These are phyloP conservation scores for Desoria tigrina DNA, from an alignment of 2,888 invertebrate genomes.

Conservation along the genomic window DNA sequence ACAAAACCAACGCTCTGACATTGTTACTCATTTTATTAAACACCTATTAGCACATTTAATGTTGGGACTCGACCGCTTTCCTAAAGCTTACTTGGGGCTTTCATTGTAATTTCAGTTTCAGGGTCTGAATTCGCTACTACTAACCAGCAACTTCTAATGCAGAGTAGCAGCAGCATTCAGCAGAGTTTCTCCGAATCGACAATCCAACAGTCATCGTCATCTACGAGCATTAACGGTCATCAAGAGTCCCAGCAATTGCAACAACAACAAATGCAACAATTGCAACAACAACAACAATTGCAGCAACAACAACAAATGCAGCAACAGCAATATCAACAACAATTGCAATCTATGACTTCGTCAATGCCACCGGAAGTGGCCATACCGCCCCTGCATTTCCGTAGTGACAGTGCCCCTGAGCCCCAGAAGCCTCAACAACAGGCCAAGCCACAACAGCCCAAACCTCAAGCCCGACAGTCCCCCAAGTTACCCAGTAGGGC, in stretches of 20 bases:
- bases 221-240: constrained; percentile 10
- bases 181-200: constrained; percentile 19
- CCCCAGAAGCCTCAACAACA: background rate
- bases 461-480: constrained; percentile 23
- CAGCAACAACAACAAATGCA: constrained; percentile 38
- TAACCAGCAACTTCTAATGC: constrained; percentile 47
- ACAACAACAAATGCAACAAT: background rate
- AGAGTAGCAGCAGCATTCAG: constrained; percentile 1
- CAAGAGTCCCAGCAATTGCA: constrained; percentile 4
- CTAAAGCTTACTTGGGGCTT: constrained; percentile 11
- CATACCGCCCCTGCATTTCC: constrained; percentile 32
- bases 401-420: constrained; percentile 5
- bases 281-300: constrained; percentile 49
- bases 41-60: background rate
- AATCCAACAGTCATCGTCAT: constrained; percentile 24
- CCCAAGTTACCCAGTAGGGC: constrained; percentile 29
- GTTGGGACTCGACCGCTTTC: background rate
- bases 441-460: constrained; percentile 12
- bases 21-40: background rate
- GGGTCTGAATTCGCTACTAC: constrained; percentile 37
- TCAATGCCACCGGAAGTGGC: constrained; percentile 43
- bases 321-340: constrained; percentile 5
- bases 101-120: constrained; percentile 45
- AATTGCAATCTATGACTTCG: constrained; percentile 20
- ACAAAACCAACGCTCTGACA: no score